These are phyloP conservation scores for Prunella fulvescens DNA, from an alignment of 2,113 vertebrate species.

Conservation along the genomic window DNA sequence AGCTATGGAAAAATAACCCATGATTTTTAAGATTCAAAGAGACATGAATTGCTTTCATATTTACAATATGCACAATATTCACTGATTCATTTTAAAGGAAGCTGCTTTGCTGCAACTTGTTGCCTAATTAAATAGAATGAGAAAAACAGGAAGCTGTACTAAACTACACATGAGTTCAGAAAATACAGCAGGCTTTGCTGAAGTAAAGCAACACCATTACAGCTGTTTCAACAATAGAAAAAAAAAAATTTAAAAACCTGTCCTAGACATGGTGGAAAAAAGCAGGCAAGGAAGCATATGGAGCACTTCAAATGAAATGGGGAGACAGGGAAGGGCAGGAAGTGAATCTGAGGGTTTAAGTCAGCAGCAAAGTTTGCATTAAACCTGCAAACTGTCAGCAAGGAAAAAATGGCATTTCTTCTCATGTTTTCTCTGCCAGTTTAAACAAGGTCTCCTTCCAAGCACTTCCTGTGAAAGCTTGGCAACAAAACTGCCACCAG, in stretches of 20 bases:
- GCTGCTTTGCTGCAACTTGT: conserved; percentile 13
- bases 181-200: background rate
- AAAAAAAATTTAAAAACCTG: background rate
- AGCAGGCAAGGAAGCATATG: background rate
- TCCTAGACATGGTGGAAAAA: background rate
- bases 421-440: background rate
- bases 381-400: background rate
- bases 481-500: background rate
- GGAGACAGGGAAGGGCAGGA: background rate
- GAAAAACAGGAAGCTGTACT: conserved; percentile 27
- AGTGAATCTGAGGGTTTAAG: background rate
- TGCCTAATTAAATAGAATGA: background rate
- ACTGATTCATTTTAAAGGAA: conserved; percentile 23
- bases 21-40: background rate
- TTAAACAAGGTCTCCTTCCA: conserved; percentile 8
- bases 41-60: background rate
- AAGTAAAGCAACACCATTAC: background rate
- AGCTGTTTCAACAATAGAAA: background rate
- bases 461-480: background rate
- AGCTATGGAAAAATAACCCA: background rate
- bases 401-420: background rate
- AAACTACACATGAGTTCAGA: background rate
- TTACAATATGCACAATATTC: background rate
- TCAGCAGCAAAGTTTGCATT: background rate
- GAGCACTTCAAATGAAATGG: background rate